Evolutionary conservation across 2,888 invertebrate species (phyloP).

Genomic region (Caenorhabditis imperialis): DNA sequence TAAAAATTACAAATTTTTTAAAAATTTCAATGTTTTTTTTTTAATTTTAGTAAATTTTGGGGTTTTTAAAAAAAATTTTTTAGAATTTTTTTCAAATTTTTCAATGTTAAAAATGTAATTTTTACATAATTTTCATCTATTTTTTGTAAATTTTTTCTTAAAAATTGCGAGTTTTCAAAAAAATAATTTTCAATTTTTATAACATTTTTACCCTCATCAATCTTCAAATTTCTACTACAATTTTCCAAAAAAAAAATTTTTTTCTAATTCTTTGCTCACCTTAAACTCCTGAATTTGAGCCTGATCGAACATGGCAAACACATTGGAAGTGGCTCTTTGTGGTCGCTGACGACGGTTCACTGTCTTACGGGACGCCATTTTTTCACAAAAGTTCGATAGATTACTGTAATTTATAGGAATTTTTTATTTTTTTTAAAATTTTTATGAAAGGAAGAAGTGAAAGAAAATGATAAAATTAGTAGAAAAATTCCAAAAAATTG

Average conservation of each 20-base stretch:
- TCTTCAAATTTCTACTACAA: no score
- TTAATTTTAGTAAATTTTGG: no score
- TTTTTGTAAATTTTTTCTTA: no score
- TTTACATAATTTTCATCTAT: no score
- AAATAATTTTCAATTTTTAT: not conserved
- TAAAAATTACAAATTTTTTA: no score
- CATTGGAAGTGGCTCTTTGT: conserved; percentile 98
- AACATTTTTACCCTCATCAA: no score
- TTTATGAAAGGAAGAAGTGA: not conserved
- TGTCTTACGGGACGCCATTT: conserved; percentile 76
- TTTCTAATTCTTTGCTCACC: conserved; percentile 8
- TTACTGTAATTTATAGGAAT: conserved; percentile 2
- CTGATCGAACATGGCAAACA: conserved; percentile 99
- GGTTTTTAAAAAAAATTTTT: no score
- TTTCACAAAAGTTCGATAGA: conserved; percentile 9
- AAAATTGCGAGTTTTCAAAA: no score
- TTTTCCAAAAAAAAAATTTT: no score
- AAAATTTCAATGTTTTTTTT: no score
- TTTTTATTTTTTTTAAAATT: not conserved
- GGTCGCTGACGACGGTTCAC: conserved; percentile 83
- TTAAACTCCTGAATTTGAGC: conserved; percentile 89
- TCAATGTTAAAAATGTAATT: not conserved
- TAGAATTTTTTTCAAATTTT: not conserved
- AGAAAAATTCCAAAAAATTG: conserved; percentile 4
- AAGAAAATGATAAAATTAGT: not conserved